Base-by-base conservation (phyloP, 1,140 invertebrate genomes). In the Halictus rubicundus region DNA sequence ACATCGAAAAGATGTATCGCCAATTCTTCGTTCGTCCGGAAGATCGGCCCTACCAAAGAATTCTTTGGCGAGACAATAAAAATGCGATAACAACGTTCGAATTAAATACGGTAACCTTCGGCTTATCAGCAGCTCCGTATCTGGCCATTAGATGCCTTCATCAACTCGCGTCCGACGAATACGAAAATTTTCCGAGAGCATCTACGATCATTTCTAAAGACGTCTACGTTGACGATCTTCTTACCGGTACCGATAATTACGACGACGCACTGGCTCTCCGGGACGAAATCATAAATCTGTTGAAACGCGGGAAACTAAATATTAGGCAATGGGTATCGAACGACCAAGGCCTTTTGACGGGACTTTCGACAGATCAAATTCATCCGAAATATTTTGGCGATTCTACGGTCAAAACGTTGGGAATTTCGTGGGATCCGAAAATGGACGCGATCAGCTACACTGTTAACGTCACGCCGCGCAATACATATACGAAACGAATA, bases 1-100 rank as follows among this genome's bases (percentile, higher is more conserved):
- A 65, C 9, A 68, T 54, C 5, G 66, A 54, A 54, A 54, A 79
- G 14, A 79, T 66, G 69, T 79, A 79, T 25, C 12, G 66, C 0
- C 60, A 82, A 14, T n/a, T 84, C 2, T 5, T 16, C 0, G 16
- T 79, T 1, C 2, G 12, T 0, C 3, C 57, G 5, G 8, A 21
- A 0, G 37, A 71, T 5, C 49, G 32, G 2, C 12, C 8, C 2
- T 25, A 49, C 0, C 69, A 72, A 2, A n/a, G 39, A 0, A 72
- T 79, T 14, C 7, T 79, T 0, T 78, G 60, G 49, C 19, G 49
- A 10, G 59, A 63, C 9, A 2, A 6, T 2, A 0, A 1, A 0
- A 9, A 23, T 9, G 52, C 60, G n/a, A 59, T 78, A 0, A 21
- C 5, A 2, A 42, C 7, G 16, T 69, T 19, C 14, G 2, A 49